Base-by-base conservation (phyloP, 2,888 invertebrate species). In the Erannis defoliaria region DNA sequence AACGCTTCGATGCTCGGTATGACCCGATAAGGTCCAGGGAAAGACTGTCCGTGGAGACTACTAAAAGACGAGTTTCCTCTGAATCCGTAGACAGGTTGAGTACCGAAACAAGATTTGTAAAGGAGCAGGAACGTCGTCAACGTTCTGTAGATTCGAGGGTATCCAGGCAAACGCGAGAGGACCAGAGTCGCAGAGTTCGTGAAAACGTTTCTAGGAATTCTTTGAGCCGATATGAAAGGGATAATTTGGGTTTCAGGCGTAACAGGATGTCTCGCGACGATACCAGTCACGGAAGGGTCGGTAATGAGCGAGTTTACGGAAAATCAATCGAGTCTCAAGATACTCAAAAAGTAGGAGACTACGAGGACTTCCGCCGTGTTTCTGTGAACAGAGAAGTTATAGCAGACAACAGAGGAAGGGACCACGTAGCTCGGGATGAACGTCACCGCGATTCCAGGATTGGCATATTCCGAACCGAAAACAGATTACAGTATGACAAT, bases 1-100 rank as follows among this genome's bases (percentile, higher is more conserved):
- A 71, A 18, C 77, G 74, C 29, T 58, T 77, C 76, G 81, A 74
- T 66, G 48, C 72, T 57, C 71, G 55, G 35, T 63, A 67, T 51
- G 66, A 57, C 55, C 65, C 18, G 55, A 64, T 55, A 49, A 50
- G 59, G 16, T 59, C 49, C 1, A 48, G 48, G 18, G 62, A 59
- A 29, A 55, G 64, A n/a, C 23, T 33, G 29, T 50, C 40, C 55
- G 21, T 57, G 10, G 61, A 55, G 35, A 53, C 63, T 43, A 49
- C 40, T 14, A 59, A 63, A 50, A 59, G 59, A 48, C 51, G 55
- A 9, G 43, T 54, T 53, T 43, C 62, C 40, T 50, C 45, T 19
- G 60, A 57, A 29, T 33, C 45, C 16, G 18, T 21, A 10, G 26
- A 14, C 23, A 58, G 54, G 23, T 37, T 35, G 16, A 48, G 29